These are phyloP conservation scores for Phycodurus eques DNA, from an alignment of 2,113 vertebrate species.

Conservation along the genomic window DNA sequence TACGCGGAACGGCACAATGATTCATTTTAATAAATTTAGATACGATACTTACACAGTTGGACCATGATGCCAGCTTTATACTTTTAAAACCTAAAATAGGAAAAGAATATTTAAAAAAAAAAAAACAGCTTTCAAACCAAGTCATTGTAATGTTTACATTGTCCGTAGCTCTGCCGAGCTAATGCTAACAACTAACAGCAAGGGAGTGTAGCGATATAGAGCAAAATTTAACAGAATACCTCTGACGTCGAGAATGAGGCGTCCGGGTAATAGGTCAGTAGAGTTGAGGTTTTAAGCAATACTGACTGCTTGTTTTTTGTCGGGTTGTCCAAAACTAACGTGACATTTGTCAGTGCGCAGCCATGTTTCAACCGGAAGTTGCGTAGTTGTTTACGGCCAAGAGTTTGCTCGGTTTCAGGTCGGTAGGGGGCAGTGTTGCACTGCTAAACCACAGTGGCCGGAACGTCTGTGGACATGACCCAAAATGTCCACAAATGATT, in stretches of 20 bases:
- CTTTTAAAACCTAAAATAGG: conserved; percentile 35
- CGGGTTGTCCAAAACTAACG: conserved; percentile 14
- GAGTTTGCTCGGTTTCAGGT: fast-evolving
- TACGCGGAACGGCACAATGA: background rate
- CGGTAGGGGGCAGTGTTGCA: conserved; percentile 44
- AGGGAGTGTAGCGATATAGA: background rate
- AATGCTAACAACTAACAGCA: conserved; percentile 18
- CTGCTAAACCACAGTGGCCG: background rate
- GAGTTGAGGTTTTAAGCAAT: too few species aligned
- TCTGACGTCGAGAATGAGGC: background rate
- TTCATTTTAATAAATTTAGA: background rate
- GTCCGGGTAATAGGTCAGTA: background rate
- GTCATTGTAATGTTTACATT: background rate
- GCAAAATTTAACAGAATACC: conserved; percentile 17
- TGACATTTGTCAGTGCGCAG: conserved; percentile 68
- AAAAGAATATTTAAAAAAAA: background rate
- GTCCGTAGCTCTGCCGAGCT: background rate
- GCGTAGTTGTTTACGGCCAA: background rate
- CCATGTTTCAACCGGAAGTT: conserved; percentile 63
- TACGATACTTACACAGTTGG: conserved; percentile 56
- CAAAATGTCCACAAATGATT: too few species aligned
- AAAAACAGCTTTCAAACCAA: background rate
- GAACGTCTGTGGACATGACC: background rate
- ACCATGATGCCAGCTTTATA: conserved; percentile 63
- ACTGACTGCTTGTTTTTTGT: background rate